Base-by-base conservation (phyloP, 2,113 vertebrate species). In the Hiodon tergisus region DNA sequence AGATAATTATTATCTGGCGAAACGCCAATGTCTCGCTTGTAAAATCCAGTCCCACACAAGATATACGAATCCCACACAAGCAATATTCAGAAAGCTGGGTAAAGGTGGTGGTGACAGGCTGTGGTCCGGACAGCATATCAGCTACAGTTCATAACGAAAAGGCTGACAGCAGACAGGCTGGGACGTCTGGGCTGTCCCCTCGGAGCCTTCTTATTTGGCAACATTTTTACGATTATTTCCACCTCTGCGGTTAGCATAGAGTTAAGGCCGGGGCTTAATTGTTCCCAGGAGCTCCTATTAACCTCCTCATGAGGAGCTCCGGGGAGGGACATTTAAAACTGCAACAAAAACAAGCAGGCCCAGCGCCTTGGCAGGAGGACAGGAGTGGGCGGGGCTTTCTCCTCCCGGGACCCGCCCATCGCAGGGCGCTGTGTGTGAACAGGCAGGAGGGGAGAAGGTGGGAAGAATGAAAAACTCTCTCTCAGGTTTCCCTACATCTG, bases 261-360 rank as follows among this genome's bases (percentile, higher is more conserved):
- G 92, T 94, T 93, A 92, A 94, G 93, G 88, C 84, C 88, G 90
- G 82, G 90, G 91, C 89, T 95, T 94, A 94, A 95, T 94, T 89
- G 87, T 92, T 94, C 95, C 94, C 96, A 81, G 11, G 94, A 93
- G 95, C 87, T 88, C 89, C 89, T 91, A 94, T 92, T 94, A 93
- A 85, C 90, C 92, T 90, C 92, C 91, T 94, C 94, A 98, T 96
- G 93, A 94, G 90, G 88, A 88, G 87, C 95, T 94, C 91, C 86
- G 77, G 94, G 94, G 95, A 95, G 89, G 78, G 52, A 88, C 90
- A 91, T 93, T 95, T 90, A 87, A 89, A 96, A 94, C 83, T 85
- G 83, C 86, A 89, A 91, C 89, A 91, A 93, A 93, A 96, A 95
- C 91, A 96, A 93, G 92, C 86, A 86, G 83, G 81, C 81, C 75